Evolutionary conservation across 1,140 invertebrate species (phyloP).

Genomic region (Drosophila micromelanica): DNA sequence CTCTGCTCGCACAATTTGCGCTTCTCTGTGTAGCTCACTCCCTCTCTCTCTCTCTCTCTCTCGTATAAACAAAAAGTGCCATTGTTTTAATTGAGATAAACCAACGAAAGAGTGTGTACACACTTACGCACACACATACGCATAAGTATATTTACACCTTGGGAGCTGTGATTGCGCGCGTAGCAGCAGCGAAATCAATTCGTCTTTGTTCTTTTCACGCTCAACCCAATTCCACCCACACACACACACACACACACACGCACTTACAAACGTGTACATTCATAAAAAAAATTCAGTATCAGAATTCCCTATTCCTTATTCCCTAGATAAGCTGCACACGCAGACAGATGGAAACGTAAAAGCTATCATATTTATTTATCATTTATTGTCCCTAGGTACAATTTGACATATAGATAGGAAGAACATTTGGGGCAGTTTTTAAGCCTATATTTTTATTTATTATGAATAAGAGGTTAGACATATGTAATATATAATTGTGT

Average conservation of each 20-base stretch:
- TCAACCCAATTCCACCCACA: not conserved
- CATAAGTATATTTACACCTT: not conserved
- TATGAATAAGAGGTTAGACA: too few species aligned
- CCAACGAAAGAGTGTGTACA: constrained; percentile 67
- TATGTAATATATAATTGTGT: too few species aligned
- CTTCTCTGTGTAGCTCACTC: constrained; percentile 4
- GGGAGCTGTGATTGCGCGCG: not conserved
- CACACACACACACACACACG: not conserved
- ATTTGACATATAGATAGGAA: too few species aligned
- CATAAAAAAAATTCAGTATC: not conserved
- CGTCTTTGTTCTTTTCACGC: constrained; percentile 25
- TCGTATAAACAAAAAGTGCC: constrained; percentile 65
- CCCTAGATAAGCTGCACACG: constrained; percentile 17
- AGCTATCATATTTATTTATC: not conserved
- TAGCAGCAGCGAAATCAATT: constrained; percentile 8
- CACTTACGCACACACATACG: constrained; percentile 1
- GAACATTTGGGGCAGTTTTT: too few species aligned
- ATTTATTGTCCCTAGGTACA: too few species aligned
- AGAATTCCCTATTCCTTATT: too few species aligned
- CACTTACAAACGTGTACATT: not conserved
- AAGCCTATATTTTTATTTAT: too few species aligned
- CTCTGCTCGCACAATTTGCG: not conserved
- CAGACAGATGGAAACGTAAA: constrained; percentile 12
- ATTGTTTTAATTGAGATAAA: constrained; percentile 62
- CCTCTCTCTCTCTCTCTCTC: constrained; percentile 6